Base-by-base conservation (phyloP, 2,797 vertebrate species). In the Phoxinus dragarum region DNA sequence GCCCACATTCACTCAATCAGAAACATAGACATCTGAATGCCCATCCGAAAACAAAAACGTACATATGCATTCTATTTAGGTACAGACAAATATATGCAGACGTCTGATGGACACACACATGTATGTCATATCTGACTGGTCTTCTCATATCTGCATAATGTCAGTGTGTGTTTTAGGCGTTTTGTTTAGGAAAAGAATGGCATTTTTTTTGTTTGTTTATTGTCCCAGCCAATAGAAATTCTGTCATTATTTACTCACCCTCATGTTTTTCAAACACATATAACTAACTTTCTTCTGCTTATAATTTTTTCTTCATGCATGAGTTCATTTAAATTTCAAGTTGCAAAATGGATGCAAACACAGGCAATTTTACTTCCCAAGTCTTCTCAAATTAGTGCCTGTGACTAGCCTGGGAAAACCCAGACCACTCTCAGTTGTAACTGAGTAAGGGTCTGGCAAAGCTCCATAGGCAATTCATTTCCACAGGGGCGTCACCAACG, bases 1-100 rank as follows among this genome's bases (percentile, higher is more conserved):
- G 54, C 87, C 84, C 88, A 40, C 88, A 88, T 90, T 92, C 86
- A 90, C 77, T 88, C 84, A 85, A 86, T 87, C 87, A 90, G 91
- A 87, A 52, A 81, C 84, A 67, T 14, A 74, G 77, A 73, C 87
- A 84, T 74, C 52, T 59, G 73, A 81, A 54, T 78, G 36, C 19
- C 73, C 64, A 61, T 40, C 49, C 6, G 11, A 36, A 84, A 66
- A 44, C 27, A 23, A 73, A 72, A 85, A 54, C 34, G 12, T 52
- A 76, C 52, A 77, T 38, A 87, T 61, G 36, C 54, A 72, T 71
- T 71, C 17, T 59, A n/a, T 64, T 72, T 74, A 75, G 61, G 31
- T 59, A 38, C 27, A 31, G 40, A 40, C 21, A 74, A 27, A 36
- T 76, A 31, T 68, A 16, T 19, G 21, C 31, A 81, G 47, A 23